These are phyloP conservation scores for Diprion similis DNA, from an alignment of 1,140 invertebrate species.

Conservation along the genomic window DNA sequence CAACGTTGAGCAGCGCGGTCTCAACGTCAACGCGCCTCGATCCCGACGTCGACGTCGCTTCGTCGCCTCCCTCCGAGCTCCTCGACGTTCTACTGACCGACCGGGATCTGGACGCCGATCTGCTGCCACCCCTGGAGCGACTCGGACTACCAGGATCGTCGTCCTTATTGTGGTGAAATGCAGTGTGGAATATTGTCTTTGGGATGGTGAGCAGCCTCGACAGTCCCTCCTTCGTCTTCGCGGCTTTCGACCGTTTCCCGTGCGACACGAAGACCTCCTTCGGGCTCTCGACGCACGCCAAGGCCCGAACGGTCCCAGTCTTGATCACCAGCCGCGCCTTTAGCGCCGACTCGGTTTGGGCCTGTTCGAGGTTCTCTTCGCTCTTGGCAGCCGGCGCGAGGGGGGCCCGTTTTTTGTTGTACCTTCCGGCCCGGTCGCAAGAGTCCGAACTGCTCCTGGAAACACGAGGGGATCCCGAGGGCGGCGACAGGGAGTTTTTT, in stretches of 20 bases:
- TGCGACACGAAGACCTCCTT: constrained; percentile 39
- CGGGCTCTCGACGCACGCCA: constrained; percentile 36
- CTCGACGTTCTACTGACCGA: constrained; percentile 43
- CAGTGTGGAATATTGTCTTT: constrained; percentile 50
- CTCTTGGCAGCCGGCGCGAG: constrained; percentile 33
- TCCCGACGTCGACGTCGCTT: background rate
- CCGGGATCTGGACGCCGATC: constrained; percentile 30
- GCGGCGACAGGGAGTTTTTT: constrained; percentile 38
- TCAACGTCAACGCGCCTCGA: background rate
- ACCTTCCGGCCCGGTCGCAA: constrained; percentile 50
- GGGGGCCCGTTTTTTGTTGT: constrained; percentile 57
- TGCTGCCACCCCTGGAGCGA: constrained; percentile 26
- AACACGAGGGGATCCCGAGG: constrained; percentile 13
- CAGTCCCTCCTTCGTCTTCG: constrained; percentile 44
- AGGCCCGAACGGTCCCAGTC: constrained; percentile 49
- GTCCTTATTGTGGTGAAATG: constrained; percentile 49
- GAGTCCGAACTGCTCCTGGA: constrained; percentile 38
- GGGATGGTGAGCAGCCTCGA: constrained; percentile 52
- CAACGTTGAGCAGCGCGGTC: constrained; percentile 8
- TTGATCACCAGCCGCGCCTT: constrained; percentile 56
- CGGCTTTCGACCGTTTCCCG: constrained; percentile 29
- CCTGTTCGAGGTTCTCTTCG: constrained; percentile 31
- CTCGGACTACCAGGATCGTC: constrained; percentile 28
- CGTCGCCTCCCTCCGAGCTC: constrained; percentile 19
- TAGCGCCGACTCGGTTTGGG: constrained; percentile 40